These are phyloP conservation scores for Lethenteron reissneri DNA, from an alignment of 2,113 vertebrate genomes.

Conservation along the genomic window DNA sequence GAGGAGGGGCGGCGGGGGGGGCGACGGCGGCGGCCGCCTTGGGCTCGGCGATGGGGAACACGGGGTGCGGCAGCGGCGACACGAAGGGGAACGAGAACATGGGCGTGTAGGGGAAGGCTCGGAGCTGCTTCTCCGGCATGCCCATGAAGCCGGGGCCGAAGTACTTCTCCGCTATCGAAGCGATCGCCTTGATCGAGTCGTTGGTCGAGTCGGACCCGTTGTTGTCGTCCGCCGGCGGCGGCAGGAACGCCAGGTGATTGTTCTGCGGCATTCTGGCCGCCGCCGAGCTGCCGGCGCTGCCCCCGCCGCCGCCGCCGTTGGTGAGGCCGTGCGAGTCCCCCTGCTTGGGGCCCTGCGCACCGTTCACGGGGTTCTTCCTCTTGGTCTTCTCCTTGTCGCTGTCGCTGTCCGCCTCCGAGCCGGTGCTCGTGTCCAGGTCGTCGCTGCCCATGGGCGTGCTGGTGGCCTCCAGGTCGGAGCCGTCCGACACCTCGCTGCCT, in stretches of 20 bases:
- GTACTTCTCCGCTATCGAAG: slow-evolving; percentile 94
- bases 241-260: slow-evolving; percentile 53
- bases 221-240: slow-evolving; percentile 73
- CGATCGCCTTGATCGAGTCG: slow-evolving; percentile 96
- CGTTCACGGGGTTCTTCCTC: slow-evolving; percentile 57
- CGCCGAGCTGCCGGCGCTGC: slow-evolving; percentile 31
- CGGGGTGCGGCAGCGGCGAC: slow-evolving; percentile 71
- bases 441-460: slow-evolving; percentile 83
- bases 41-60: slow-evolving; percentile 70
- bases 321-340: slow-evolving; percentile 25
- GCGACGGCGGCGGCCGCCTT: slow-evolving; percentile 20
- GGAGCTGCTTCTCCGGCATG: slow-evolving; percentile 86
- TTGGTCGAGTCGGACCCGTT: slow-evolving; percentile 42
- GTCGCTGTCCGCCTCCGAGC: slow-evolving; percentile 74
- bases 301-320: slow-evolving; percentile 36
- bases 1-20: too few relatives aligned
- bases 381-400: slow-evolving; percentile 67
- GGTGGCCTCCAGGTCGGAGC: slow-evolving; percentile 88
- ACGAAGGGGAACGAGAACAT: slow-evolving; percentile 93
- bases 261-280: slow-evolving; percentile 26
- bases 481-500: slow-evolving; percentile 64
- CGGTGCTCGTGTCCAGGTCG: slow-evolving; percentile 75
- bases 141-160: slow-evolving; percentile 89
- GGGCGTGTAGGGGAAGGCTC: slow-evolving; percentile 65
- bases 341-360: not conserved